Base-by-base conservation (phyloP, 2,113 vertebrate genomes). In the Tursiops truncatus region DNA sequence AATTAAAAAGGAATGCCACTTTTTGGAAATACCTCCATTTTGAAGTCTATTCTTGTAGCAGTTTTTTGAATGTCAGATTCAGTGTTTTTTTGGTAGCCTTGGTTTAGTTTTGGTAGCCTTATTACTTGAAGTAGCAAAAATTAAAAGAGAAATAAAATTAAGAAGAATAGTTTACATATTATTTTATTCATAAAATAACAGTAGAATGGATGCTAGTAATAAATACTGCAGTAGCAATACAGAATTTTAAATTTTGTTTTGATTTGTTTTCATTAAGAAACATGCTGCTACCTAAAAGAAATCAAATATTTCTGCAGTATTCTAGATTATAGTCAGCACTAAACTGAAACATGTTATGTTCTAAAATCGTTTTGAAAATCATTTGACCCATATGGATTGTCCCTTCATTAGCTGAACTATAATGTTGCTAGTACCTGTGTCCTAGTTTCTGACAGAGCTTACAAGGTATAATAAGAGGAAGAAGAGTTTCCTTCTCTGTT, bases 41-140 rank as follows among this genome's bases (percentile, higher is more conserved):
- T 92, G 62, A n/a, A 94, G 63, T 73, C 62, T 83, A 3, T 77
- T 81, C 25, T 96, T 33, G 31, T 28, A 56, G 23, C 25, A 74
- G 15, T 58, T 89, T 74, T 89, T 73, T 76, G 13, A 63, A 76
- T 83, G 20, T 87, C 63, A 93, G 53, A 60, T 65, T 91, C 26
- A 58, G 18, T 81, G 33, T 14, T 5, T 23, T 91, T 83, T 44
- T 23, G 5, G 33, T 85, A 93, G 33, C 5, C 31, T 62, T 73
- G 11, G 11, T 74, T 91, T 95, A 82, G 38, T 88, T 96, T 79
- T 85, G 36, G 17, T 77, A 90, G 47, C 13, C 8, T 83, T 70
- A 63, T 82, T 95, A 67, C 33, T 87, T 93, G 38, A 92, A 96
- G 41, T 77, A 77, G 71, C 58, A 95, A 26, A 84, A 89, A 44